These are phyloP conservation scores for Eptatretus burgeri DNA, from an alignment of 2,113 vertebrate species.

Conservation along the genomic window DNA sequence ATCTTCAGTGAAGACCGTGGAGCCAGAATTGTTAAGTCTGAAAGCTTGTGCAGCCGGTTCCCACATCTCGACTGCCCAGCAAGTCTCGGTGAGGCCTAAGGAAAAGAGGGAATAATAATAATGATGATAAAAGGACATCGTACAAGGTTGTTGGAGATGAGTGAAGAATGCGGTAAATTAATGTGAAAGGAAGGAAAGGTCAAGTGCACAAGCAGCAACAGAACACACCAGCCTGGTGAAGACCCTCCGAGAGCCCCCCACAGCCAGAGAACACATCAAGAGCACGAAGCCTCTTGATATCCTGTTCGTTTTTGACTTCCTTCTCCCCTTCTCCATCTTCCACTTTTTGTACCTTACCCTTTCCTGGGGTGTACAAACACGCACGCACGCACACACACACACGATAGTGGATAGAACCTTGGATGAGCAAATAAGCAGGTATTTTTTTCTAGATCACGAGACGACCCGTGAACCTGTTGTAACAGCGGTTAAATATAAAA, in stretches of 20 bases:
- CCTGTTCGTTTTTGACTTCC: constrained; percentile 9
- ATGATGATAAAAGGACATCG: too few relatives aligned
- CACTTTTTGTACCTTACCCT: constrained; percentile 23
- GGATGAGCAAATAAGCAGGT: too few relatives aligned
- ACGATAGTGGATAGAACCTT: too few relatives aligned
- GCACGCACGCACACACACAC: too few relatives aligned
- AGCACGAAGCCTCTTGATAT: constrained; percentile 34
- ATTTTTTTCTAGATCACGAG: too few relatives aligned
- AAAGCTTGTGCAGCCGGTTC: constrained; percentile 81
- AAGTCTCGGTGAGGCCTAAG: constrained; percentile 29
- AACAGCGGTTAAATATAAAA: too few relatives aligned
- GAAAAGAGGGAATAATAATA: not conserved
- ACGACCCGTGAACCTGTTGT: too few relatives aligned
- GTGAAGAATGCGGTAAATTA: too few relatives aligned
- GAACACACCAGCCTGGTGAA: constrained; percentile 61
- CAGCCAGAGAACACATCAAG: constrained; percentile 85
- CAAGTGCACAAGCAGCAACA: too few relatives aligned
- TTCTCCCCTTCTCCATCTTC: constrained; percentile 17
- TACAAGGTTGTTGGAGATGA: too few relatives aligned
- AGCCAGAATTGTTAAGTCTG: constrained; percentile 55
- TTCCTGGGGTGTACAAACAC: constrained; percentile 16
- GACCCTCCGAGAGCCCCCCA: constrained; percentile 65
- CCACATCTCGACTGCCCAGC: constrained; percentile 97
- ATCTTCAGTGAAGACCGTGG: constrained; percentile 81
- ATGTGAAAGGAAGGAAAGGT: too few relatives aligned